Evolutionary conservation across 2,888 invertebrate genomes (phyloP).

Genomic region (Amitus sp.): DNA sequence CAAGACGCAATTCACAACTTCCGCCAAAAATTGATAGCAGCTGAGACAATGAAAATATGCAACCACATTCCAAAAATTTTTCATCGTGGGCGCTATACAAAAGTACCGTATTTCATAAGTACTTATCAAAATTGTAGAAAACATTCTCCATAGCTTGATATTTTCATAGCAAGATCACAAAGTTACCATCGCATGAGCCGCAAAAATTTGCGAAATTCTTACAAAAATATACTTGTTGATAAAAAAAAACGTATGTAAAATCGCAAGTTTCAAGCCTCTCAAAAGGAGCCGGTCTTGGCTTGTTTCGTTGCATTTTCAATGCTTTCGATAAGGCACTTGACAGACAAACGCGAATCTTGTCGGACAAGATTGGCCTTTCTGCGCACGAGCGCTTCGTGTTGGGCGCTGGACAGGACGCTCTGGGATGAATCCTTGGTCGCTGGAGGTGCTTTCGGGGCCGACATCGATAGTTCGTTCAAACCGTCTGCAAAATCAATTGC

Average conservation of each 20-base stretch:
- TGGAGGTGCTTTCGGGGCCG: conserved; percentile 57
- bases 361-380: conserved; percentile 69
- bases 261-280: background rate
- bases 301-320: conserved; percentile 88
- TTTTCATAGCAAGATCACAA: too few relatives aligned
- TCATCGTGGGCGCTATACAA: too few relatives aligned
- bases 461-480: conserved; percentile 56
- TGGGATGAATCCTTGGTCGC: conserved; percentile 68
- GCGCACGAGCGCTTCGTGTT: conserved; percentile 71
- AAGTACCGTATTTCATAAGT: too few relatives aligned
- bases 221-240: background rate
- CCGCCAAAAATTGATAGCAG: too few relatives aligned
- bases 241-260: background rate
- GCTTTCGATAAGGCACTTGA: conserved; percentile 90
- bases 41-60: too few relatives aligned
- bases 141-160: too few relatives aligned
- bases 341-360: conserved; percentile 85
- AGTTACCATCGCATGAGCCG: too few relatives aligned
- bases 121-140: too few relatives aligned
- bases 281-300: conserved; percentile 69
- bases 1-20: too few relatives aligned
- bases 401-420: conserved; percentile 68
- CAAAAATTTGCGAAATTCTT: too few relatives aligned
- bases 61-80: too few relatives aligned
- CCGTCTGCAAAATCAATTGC: conserved; percentile 55